These are phyloP conservation scores for Eupeodes latifasciatus DNA, from an alignment of 2,888 invertebrate genomes.

Conservation along the genomic window DNA sequence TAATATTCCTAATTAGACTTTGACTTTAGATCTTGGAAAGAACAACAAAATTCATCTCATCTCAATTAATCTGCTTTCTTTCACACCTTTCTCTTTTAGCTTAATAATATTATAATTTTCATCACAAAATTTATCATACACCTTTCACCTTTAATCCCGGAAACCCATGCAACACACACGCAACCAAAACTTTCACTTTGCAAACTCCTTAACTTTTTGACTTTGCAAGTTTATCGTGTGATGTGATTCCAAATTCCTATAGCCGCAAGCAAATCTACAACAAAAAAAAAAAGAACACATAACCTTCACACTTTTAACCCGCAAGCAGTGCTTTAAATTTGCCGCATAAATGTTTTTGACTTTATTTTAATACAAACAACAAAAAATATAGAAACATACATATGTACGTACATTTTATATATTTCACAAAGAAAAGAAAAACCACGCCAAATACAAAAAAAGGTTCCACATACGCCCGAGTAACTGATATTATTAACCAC, in stretches of 20 bases:
- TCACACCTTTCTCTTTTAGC: too few species aligned
- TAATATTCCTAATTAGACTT: too few species aligned
- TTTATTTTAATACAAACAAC: conserved; percentile 46
- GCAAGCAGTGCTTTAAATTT: conserved; percentile 32
- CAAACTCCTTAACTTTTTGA: conserved; percentile 58
- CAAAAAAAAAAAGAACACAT: conserved; percentile 3
- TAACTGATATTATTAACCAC: conserved; percentile 74
- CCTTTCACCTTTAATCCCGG: background rate
- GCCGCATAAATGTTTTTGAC: conserved; percentile 51
- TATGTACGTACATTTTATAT: background rate
- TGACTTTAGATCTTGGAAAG: too few species aligned
- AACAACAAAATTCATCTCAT: too few species aligned
- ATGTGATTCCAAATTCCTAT: conserved; percentile 55
- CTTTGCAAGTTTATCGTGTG: conserved; percentile 48
- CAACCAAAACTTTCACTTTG: conserved; percentile 45
- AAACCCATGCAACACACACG: conserved; percentile 31
- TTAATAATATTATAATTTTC: too few species aligned
- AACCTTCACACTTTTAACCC: conserved; percentile 53
- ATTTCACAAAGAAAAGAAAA: conserved; percentile 28
- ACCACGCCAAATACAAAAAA: conserved; percentile 41
- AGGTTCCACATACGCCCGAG: conserved; percentile 69
- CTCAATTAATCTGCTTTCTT: too few species aligned
- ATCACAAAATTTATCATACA: too few species aligned
- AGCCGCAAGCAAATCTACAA: conserved; percentile 46
- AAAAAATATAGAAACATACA: conserved; percentile 39